Percentiles rank a stretch among this genome's conserved stretches.
Conservation (phyloP, 2,888 invertebrate genomes). For the Aromia moschata region DNA sequence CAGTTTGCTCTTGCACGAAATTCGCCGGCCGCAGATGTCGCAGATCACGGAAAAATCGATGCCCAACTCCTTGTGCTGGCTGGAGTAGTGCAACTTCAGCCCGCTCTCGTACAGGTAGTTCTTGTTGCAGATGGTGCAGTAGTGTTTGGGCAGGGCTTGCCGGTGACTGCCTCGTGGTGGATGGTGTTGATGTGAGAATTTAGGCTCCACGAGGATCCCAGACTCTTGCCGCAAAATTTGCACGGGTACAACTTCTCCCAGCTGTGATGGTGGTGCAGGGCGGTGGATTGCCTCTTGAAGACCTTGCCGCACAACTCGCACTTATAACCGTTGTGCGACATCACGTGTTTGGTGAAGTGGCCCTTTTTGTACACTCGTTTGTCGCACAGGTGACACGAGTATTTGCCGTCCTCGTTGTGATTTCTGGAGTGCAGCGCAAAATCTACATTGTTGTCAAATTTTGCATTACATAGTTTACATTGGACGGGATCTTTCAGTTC, state of each 20-base stretch:
- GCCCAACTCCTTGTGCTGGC: conserved; percentile 49
- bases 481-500: conserved; percentile 56
- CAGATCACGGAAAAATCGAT: conserved; percentile 63
- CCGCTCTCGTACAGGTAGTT: conserved; percentile 56
- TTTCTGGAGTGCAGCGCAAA: conserved; percentile 48
- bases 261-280: conserved; percentile 45
- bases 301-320: conserved; percentile 57
- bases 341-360: conserved; percentile 55
- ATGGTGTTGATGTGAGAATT: conserved; percentile 44
- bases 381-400: conserved; percentile 52
- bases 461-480: conserved; percentile 65
- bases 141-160: conserved; percentile 53
- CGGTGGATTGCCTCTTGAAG: conserved; percentile 41
- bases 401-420: conserved; percentile 45
- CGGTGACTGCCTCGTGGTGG: conserved; percentile 60
- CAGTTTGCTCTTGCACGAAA: conserved; percentile 45
- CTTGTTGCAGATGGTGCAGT: conserved; percentile 64
- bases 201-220: conserved; percentile 47
- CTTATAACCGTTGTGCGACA: conserved; percentile 58
- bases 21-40: conserved; percentile 46
- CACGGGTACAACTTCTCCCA: conserved; percentile 53
- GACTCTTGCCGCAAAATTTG: conserved; percentile 45
- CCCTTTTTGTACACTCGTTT: conserved; percentile 43
- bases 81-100: conserved; percentile 58
- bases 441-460: conserved; percentile 55